Evolutionary conservation across 23 tunicate genomes (phyloP), one percentile per base, ranked within the genome.

Genomic region (Trididemnum nubilum): DNA sequence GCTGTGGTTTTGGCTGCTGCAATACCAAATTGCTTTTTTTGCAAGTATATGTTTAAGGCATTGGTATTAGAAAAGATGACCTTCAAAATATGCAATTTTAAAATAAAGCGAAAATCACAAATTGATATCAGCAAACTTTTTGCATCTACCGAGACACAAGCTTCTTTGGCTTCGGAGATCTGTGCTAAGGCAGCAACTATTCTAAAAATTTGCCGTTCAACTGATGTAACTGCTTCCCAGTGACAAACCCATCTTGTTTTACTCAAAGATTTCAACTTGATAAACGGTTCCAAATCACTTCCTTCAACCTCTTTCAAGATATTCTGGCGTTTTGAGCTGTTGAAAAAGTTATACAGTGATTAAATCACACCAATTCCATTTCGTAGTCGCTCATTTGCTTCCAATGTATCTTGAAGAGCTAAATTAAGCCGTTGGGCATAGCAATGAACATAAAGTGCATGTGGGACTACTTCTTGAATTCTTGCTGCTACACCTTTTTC

Each of bases 401-500:
- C 58, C 30, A 73, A 40, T 37, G 78, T 37, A 26, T 73, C 78
- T 27, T 31, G 37, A 1, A 85, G 51, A 51, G 66, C 89, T 35
- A 85, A 36, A 34, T 85, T 85, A 1, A 85, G 89, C 18, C 36
- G 51, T n/a, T 85, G 89, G 35, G 84, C 83, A 36, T 51, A 65
- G 37, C 83, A 78, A 39, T 85, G 89, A n/a, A 73, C 65, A 61
- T 85, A 85, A 0, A 73, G 29, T 4, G 78, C 78, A 37, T 37
- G 27, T 38, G 78, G 58, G 24, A 9, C 58, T 7, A 73, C 57
- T 73, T 73, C 78, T 39, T 73, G 57, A 73, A 73, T 30, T 38
- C 33, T 73, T 4, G 78, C 57, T 2, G 78, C 78, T 2, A 73
- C 78, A 37, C 78, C 78, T 73, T 73, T 73, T 28, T 37, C 29